Base-by-base conservation (phyloP, 2,797 vertebrate species). In the Phalanger gymnotis region DNA sequence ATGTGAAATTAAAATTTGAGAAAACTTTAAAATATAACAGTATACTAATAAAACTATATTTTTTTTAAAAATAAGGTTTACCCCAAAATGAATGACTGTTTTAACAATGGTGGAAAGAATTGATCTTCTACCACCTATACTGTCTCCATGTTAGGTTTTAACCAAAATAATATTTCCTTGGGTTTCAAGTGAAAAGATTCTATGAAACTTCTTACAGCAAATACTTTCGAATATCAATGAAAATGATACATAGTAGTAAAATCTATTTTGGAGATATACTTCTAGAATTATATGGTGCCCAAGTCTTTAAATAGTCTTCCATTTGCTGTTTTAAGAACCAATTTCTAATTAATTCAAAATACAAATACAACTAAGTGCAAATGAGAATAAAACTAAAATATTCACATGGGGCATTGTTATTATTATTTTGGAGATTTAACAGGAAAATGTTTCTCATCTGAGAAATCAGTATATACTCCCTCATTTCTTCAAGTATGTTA, bases 11-110 rank as follows among this genome's bases (percentile, higher is more conserved):
- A 57, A 97, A 97, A 90, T 81, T 30, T 2, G 90, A 81, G 95
- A 97, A 92, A 94, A 87, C 52, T 56, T 97, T 89, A 95, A 93
- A 96, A 94, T 51, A n/a, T 13, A 94, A 51, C 16, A 25, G 27
- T 95, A 56, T 93, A 92, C 53, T 94, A 90, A 93, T 95, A 47
- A 93, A 95, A 28, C 57, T 90, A 1, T 4, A 92, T 19, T 95
- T 57, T 25, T 27, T 56, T 56, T 56, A 27, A 25, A 93, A 96
- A 73, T 14, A 30, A 96, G 47, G 27, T 92, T 55, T 95, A 57
- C 91, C 47, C 40, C 92, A 90, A 95, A 34, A 90, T 92, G 58
- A 96, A 94, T 10, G 81, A 91, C 5, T 12, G 87, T 89, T 95
- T 96, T 93, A 93, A 91, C 66, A 94, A 92, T 4, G 13, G 40